A percentile compares a stretch with the other conserved stretches of the same genome.
These are phyloP conservation scores for Paratrypauchen microcephalus DNA, from an alignment of 2,797 vertebrate genomes.

Conservation along the genomic window DNA sequence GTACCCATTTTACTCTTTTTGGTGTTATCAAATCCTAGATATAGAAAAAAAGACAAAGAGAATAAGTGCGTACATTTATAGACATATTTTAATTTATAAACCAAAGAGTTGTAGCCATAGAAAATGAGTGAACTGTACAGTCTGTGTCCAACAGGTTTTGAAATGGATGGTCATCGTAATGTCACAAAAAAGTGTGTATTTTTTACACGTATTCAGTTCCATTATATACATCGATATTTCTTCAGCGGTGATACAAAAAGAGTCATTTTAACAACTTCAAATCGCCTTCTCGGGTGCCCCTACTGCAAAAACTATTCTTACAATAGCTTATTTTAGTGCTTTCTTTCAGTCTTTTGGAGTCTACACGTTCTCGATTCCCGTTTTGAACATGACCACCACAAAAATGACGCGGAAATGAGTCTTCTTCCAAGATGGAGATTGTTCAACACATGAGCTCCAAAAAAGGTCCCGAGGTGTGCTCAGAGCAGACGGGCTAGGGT, in stretches of 20 bases:
- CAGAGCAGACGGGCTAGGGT: slow-evolving; percentile 57
- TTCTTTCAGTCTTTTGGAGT: slow-evolving; percentile 53
- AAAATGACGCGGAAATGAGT: slow-evolving; percentile 45
- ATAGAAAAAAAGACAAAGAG: neutral
- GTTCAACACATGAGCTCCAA: slow-evolving; percentile 38
- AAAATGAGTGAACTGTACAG: slow-evolving; percentile 13
- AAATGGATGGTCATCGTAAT: slow-evolving; percentile 4
- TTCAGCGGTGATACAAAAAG: slow-evolving; percentile 97
- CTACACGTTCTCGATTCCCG: slow-evolving; percentile 45
- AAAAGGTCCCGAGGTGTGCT: slow-evolving; percentile 47
- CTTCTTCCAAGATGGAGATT: slow-evolving; percentile 65
- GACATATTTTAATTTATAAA: slow-evolving; percentile 16
- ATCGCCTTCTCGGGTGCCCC: slow-evolving; percentile 77
- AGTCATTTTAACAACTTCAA: slow-evolving; percentile 94
- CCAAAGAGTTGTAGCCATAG: slow-evolving; percentile 6
- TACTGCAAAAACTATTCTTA: slow-evolving; percentile 74
- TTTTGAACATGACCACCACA: slow-evolving; percentile 41
- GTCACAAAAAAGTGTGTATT: slow-evolving; percentile 70
- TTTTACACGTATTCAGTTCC: slow-evolving; percentile 97
- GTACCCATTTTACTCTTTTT: too few relatives aligned
- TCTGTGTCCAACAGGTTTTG: neutral
- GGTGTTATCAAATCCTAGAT: neutral
- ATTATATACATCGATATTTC: slow-evolving; percentile 97
- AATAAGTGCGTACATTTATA: neutral
- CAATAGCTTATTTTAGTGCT: slow-evolving; percentile 61